Base-by-base conservation (phyloP, 2,113 vertebrate genomes). In the Cacatua alba region DNA sequence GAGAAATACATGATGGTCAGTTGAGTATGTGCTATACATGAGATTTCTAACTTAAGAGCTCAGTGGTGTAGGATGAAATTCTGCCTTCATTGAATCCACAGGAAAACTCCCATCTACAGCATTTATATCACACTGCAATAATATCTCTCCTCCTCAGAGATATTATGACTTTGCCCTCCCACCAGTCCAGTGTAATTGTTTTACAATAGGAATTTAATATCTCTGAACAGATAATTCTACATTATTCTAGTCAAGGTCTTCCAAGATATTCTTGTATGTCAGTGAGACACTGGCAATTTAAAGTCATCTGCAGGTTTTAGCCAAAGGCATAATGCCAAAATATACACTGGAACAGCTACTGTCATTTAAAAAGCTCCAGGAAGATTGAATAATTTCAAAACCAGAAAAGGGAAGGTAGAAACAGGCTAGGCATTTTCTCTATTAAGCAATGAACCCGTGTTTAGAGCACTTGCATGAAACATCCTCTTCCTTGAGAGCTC, bases 11-110 rank as follows among this genome's bases (percentile, higher is more conserved):
- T 12, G 63, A 12, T 12, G 8, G 4, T 37, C 17, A 43, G 3
- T 6, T 64, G 15, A 91, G 8, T 26, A 28, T 15, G 11, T 53
- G 13, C 2, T 69, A 14, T 29, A 26, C 0, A 0, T 17, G 72
- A 69, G 33, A 41, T 37, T 65, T 70, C 23, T 72, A 59, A 49
- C 8, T 75, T 25, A 13, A 67, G 33, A 5, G 17, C 64, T 90
- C 48, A 28, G 4, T 24, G 11, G 5, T 19, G 10, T 19, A 79
- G 28, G 33, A 53, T 67, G 41, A 39, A 69, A 79, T 82, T 60
- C 48, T 89, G n/a, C 17, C 35, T 88, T 71, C 28, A 17, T 0
- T 86, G 18, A 86, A 83, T 52, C 13, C 48, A 48, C 33, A 31
- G 46, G 74, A 74, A 55, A 83, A 68, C 12, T 86, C 74, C 12